phyloP scores from a whole-genome alignment of 2,797 vertebrate species.

The Neosilurus hyrtlii region DNA sequence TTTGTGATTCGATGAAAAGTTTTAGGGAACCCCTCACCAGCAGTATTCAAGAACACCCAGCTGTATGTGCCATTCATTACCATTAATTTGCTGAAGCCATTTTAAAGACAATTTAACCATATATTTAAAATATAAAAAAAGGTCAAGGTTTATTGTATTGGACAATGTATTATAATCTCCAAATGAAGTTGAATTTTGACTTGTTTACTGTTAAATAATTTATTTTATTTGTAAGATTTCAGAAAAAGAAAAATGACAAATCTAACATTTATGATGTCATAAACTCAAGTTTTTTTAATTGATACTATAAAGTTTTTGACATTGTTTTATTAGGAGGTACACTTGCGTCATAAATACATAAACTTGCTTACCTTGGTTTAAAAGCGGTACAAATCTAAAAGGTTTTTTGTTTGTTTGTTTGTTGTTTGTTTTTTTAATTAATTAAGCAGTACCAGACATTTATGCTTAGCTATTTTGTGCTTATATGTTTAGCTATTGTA shows the following conservation, averaged over 20 bases:
- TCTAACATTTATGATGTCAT: constrained; percentile 7
- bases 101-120: constrained; percentile 27
- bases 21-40: constrained; percentile 62
- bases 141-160: constrained; percentile 1
- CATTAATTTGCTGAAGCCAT: constrained; percentile 60
- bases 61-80: constrained; percentile 80
- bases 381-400: too few relatives aligned
- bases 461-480: too few relatives aligned
- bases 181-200: neutral
- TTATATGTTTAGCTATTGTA: neutral
- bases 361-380: neutral
- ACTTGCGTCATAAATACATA: neutral
- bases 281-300: neutral
- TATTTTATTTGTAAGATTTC: neutral
- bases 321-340: neutral
- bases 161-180: neutral
- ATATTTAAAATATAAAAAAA: neutral
- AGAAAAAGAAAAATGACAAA: neutral
- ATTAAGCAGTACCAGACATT: constrained; percentile 15
- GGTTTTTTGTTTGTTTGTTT: neutral
- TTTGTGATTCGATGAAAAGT: constrained; percentile 30
- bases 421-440: neutral
- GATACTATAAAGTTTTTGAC: neutral
- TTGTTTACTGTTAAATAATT: constrained; percentile 8
- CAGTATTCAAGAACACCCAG: constrained; percentile 82